Base-by-base conservation (phyloP, 2,888 invertebrate genomes). In the Phytoseiulus persimilis region DNA sequence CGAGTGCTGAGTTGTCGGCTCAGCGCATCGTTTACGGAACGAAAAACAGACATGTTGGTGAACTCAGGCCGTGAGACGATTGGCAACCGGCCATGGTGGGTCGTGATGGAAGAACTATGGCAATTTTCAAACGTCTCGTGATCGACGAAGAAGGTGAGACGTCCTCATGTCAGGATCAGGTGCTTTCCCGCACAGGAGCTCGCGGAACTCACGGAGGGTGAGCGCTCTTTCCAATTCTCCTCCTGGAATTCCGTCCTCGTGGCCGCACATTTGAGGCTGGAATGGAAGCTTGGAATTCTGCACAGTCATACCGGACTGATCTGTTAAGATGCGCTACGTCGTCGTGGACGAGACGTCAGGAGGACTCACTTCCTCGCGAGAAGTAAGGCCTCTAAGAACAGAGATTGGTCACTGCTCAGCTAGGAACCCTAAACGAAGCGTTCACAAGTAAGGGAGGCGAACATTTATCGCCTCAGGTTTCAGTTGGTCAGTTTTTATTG, bases 141-240 rank as follows among this genome's bases (percentile, higher is more conserved):
- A 33, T 87, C 87, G 87, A 87, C 32, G 87, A 87, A 87, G 65
- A 65, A 65, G 65, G 65, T 65, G 65, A 28, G 65, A n/a, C n/a
- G 5, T 39, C 39, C 39, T 39, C 39, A 39, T 9, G 9, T 39
- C 39, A 39, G 9, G 9, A 3, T 39, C 39, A 39, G 39, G 3
- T 39, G 39, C 39, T n/a, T n/a, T n/a, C n/a, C n/a, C n/a, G 46
- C 14, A 6, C 46, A 14, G 46, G 14, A 14, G 46, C 46, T 11
- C 46, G 46, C 6, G 14, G 9, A 65, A 65, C 23, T 28, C 9
- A 14, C 46, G 65, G 18, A 1, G 14, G 2, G 28, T 65, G 23
- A 14, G 14, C 65, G 65, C 2, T 65, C 18, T 28, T 23, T 28
- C 18, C 65, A 23, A 28, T 18, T 65, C 18, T 65, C 18, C 65